phyloP scores from a whole-genome alignment of 2,113 vertebrate genomes.

The Theristicus caerulescens region DNA sequence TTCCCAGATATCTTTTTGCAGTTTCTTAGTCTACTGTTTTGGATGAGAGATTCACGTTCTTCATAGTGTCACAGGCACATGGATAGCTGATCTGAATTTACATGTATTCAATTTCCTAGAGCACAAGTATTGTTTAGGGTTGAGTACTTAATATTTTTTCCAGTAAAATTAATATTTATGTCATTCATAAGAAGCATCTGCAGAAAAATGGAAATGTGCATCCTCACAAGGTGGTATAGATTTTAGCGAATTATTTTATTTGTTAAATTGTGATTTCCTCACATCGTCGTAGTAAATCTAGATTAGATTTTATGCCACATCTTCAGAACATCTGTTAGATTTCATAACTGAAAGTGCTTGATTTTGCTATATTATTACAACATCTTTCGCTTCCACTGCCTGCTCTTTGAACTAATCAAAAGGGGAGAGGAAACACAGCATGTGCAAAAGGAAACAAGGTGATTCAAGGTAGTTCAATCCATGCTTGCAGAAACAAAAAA shows the following conservation, averaged over 20 bases:
- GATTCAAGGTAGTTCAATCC: background rate
- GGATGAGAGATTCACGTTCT: background rate
- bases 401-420: background rate
- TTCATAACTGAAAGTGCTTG: background rate
- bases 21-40: background rate
- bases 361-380: background rate
- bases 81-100: background rate
- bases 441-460: background rate
- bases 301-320: background rate
- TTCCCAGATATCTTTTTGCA: background rate
- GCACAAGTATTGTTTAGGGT: background rate
- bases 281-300: background rate
- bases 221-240: background rate
- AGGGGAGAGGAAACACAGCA: background rate
- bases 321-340: background rate
- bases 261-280: background rate
- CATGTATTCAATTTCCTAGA: background rate
- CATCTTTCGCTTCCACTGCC: background rate
- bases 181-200: background rate
- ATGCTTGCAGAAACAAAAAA: background rate
- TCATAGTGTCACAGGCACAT: background rate
- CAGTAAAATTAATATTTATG: background rate
- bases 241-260: background rate
- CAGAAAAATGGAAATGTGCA: background rate
- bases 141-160: background rate